Evolutionary conservation across 1,140 invertebrate species (phyloP), one percentile per base, ranked within the genome.

Genomic region (Heliconius himera): DNA sequence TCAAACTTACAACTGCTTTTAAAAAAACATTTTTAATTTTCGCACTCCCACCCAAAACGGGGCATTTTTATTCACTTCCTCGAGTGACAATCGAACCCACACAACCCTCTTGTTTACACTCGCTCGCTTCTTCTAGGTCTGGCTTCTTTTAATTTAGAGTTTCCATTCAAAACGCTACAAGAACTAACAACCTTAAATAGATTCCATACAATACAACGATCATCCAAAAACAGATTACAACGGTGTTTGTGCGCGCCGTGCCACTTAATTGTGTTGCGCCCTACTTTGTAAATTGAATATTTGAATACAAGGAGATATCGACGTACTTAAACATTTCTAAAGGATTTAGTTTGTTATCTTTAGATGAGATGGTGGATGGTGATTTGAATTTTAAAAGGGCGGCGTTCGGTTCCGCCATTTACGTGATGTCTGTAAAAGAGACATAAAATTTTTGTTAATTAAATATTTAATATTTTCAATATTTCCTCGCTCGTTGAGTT

Each of bases 241-340:
- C n/a, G 26, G 46, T 79, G 66, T 76, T 79, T 75, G 78, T 56
- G 54, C 29, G 26, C 75, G 26, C 73, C 46, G 66, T 22, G 72
- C 66, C 78, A 51, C 78, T 79, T 76, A 79, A 79, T 79, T 79
- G 54, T 76, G 46, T 79, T 70, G 73, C 74, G 70, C 74, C 66
- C 74, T 76, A 70, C 75, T 75, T 79, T 79, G 29, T 76, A 70
- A 76, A 79, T 76, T 70, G 70, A 73, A 60, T 26, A 29, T 22
- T 66, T 66, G 38, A 72, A 66, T 66, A 79, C 73, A 77, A 77
- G 49, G 26, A 66, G 36, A 29, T 8, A 76, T 41, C 46, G 41
- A 70, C 20, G 49, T 77, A 29, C 72, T 33, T 77, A 54, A 41
- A 51, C 76, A 77, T 41, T 77, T 72, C 22, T 26, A 71, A 36